A percentile compares a stretch with the other conserved stretches of the same genome.
Conservation (phyloP, 92 coral and sea anemone genomes). For the Epizoanthus scotinus region DNA sequence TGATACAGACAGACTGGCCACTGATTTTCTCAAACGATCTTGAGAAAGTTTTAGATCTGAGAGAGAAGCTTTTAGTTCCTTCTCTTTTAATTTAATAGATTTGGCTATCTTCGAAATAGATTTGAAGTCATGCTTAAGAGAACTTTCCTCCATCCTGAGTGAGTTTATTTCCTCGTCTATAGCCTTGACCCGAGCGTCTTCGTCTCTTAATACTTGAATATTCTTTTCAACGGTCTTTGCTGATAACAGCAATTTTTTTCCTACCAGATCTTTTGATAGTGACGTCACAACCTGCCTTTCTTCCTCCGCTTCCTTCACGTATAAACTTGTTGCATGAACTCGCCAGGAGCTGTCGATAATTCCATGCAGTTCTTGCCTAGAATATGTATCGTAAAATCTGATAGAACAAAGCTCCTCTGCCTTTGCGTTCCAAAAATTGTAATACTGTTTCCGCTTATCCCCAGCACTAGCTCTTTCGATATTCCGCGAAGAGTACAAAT, state of each 20-base stretch:
- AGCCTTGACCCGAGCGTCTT: conserved; percentile 40
- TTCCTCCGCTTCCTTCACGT: conserved; percentile 38
- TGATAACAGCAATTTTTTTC: conserved; percentile 2
- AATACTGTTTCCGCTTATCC: conserved; percentile 36
- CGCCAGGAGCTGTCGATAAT: conserved; percentile 48
- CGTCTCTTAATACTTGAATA: conserved; percentile 35
- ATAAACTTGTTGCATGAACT: conserved; percentile 45
- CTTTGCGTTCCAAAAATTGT: conserved; percentile 44
- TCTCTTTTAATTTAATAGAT: conserved; percentile 38
- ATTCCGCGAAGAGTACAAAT: conserved; percentile 35
- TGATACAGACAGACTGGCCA: conserved; percentile 35
- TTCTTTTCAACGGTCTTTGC: conserved; percentile 46
- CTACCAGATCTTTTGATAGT: conserved; percentile 22
- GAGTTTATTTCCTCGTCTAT: conserved; percentile 30
- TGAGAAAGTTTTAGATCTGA: conserved; percentile 40
- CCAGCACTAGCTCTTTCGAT: conserved; percentile 44
- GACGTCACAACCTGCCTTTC: conserved; percentile 42
- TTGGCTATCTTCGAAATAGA: conserved; percentile 4
- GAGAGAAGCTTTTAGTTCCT: conserved; percentile 41
- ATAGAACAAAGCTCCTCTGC: conserved; percentile 47
- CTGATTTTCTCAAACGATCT: conserved; percentile 47
- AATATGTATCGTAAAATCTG: conserved; percentile 26
- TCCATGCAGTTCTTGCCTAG: conserved; percentile 49
- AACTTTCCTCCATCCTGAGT: conserved; percentile 28
- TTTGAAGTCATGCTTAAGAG: neutral